phyloP scores from a whole-genome alignment of 1,140 invertebrate species.

The Leguminivora glycinivorella region DNA sequence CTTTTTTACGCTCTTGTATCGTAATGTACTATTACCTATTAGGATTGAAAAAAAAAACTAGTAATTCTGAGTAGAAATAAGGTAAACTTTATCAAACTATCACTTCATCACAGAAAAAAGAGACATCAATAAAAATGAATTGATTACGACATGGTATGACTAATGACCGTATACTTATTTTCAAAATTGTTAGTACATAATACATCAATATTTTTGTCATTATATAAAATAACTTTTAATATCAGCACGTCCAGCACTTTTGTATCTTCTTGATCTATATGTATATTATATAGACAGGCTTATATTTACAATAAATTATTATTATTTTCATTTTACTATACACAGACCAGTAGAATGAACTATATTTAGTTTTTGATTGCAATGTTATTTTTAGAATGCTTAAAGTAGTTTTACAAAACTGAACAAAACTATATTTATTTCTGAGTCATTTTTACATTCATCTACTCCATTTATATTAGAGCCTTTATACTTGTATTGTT shows the following conservation, averaged over 20 bases:
- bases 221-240: slow-evolving; percentile 21
- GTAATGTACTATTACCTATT: no score
- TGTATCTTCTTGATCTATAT: not conserved
- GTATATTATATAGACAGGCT: not conserved
- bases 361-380: not conserved
- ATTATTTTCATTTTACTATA: not conserved
- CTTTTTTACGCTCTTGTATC: no score
- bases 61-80: no score
- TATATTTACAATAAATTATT: not conserved
- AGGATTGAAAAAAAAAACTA: no score
- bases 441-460: not conserved
- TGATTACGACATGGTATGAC: no score
- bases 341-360: not conserved
- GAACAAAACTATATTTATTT: not conserved
- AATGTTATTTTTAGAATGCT: slow-evolving; percentile 3
- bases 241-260: slow-evolving; percentile 21
- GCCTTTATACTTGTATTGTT: not conserved
- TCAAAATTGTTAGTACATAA: not conserved
- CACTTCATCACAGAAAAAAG: no score
- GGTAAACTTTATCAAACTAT: no score
- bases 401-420: not conserved
- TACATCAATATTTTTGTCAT: not conserved
- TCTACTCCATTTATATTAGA: not conserved
- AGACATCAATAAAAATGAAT: no score
- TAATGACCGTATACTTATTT: no score